Conservation (phyloP, 2,113 vertebrate species). For the Vimba vimba region DNA sequence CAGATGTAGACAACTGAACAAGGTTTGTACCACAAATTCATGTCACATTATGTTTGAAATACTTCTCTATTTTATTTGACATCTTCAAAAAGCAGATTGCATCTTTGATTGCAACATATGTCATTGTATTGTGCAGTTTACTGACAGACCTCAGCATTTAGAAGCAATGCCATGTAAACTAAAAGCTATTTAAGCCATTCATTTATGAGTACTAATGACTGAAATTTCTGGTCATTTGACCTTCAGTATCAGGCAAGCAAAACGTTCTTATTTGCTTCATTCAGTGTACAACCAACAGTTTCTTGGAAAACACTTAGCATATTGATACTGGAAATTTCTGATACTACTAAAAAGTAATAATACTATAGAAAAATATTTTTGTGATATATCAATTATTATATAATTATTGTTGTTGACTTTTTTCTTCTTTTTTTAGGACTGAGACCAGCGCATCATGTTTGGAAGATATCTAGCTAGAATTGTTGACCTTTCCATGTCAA, state of each 20-base stretch:
- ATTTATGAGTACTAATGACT: conserved; percentile 18
- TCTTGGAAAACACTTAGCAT: neutral
- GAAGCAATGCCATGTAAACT: neutral
- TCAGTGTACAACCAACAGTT: neutral
- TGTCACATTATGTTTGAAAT: neutral
- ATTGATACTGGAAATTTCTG: neutral
- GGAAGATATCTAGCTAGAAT: neutral
- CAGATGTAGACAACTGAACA: conserved; percentile 76
- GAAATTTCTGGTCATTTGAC: neutral
- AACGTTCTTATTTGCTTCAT: neutral
- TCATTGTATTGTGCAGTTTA: conserved; percentile 41
- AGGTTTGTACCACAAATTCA: conserved; percentile 63
- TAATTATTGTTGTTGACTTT: neutral
- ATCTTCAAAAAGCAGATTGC: neutral
- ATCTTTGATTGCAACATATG: neutral
- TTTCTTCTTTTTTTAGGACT: neutral
- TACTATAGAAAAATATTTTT: neutral
- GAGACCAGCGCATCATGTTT: conserved; percentile 1
- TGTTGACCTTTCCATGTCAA: neutral
- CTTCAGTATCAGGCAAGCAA: neutral
- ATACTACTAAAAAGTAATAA: neutral
- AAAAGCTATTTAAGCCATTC: conserved; percentile 46
- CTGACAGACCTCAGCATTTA: conserved; percentile 12
- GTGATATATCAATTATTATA: neutral
- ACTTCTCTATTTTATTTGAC: neutral